These are phyloP conservation scores for Ametastegia equiseti DNA, from an alignment of 2,888 invertebrate species.

Conservation along the genomic window DNA sequence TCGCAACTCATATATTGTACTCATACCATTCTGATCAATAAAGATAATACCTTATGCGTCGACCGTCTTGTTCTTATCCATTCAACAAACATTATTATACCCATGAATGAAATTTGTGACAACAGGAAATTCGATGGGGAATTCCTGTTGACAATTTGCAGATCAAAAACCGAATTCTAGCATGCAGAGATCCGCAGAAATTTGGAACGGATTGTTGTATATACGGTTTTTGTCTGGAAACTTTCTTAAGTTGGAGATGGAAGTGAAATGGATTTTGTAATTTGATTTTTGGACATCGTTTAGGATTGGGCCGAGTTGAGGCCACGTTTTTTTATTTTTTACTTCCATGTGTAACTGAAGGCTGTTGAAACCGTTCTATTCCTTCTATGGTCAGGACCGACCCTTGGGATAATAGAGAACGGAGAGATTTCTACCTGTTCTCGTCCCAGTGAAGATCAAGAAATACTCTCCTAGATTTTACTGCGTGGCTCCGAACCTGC, in stretches of 20 bases:
- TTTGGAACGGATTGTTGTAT: too few relatives aligned
- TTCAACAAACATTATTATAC: too few relatives aligned
- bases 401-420: slow-evolving; percentile 24
- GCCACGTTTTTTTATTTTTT: not conserved
- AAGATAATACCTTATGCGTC: not conserved
- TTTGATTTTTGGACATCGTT: not conserved
- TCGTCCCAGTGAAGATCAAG: not conserved
- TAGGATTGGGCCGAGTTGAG: not conserved
- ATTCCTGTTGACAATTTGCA: too few relatives aligned
- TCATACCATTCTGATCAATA: not conserved
- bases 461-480: not conserved
- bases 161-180: too few relatives aligned
- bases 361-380: not conserved
- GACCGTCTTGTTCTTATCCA: not conserved
- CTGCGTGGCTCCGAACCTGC: not conserved
- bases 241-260: not conserved
- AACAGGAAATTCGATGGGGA: too few relatives aligned
- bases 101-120: too few relatives aligned
- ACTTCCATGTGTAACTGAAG: not conserved
- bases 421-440: slow-evolving; percentile 14
- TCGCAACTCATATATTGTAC: not conserved
- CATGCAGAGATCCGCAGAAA: too few relatives aligned
- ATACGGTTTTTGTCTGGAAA: not conserved
- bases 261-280: not conserved
- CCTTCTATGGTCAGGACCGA: not conserved